These are phyloP conservation scores for Ctenopoma multispine DNA, from an alignment of 2,797 vertebrate genomes.

Conservation along the genomic window DNA sequence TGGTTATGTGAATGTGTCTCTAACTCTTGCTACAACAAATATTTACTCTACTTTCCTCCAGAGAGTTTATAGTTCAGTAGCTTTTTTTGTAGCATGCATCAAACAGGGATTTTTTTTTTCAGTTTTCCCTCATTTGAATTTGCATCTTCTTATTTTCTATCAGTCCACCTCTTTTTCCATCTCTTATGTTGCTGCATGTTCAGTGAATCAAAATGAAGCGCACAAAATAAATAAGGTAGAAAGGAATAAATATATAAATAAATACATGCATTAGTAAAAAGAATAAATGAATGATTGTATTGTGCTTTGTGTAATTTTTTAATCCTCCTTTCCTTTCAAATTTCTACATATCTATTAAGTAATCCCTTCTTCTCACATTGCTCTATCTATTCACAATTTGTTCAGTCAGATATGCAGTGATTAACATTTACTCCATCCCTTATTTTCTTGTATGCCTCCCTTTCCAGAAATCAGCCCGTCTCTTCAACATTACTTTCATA, in stretches of 20 bases:
- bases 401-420: background rate
- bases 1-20: constrained; percentile 3
- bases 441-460: background rate
- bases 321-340: too few species aligned
- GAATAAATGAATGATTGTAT: too few species aligned
- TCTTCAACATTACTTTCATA: background rate
- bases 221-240: too few species aligned
- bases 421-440: background rate
- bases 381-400: too few species aligned
- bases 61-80: background rate
- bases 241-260: too few species aligned
- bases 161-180: too few species aligned
- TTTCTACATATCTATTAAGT: background rate
- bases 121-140: too few species aligned
- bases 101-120: background rate
- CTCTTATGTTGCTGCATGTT: background rate
- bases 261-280: too few species aligned
- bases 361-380: background rate
- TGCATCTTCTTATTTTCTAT: background rate
- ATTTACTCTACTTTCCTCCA: constrained; percentile 1
- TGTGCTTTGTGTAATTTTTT: too few species aligned
- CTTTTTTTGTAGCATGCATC: constrained; percentile 3
- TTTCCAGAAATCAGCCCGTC: constrained; percentile 3
- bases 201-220: too few species aligned
- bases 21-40: constrained; percentile 2